Evolutionary conservation across 2,113 vertebrate genomes (phyloP).

Genomic region (Hippocampus comes): DNA sequence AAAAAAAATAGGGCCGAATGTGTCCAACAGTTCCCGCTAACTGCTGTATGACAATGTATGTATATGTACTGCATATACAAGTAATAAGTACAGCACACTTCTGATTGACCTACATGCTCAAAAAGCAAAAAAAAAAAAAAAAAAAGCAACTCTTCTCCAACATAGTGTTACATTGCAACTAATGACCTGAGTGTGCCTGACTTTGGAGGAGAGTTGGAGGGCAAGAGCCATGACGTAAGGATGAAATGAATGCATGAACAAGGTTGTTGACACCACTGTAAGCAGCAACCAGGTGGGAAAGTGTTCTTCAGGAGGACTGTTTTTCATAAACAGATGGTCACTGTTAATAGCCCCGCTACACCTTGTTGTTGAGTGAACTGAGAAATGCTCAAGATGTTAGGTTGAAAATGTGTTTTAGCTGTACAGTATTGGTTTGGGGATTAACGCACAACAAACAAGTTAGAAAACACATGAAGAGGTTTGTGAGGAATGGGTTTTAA

Average conservation of each 20-base stretch:
- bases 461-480: background rate
- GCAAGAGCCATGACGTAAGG: constrained; percentile 44
- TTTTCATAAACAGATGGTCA: constrained; percentile 65
- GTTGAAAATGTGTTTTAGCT: background rate
- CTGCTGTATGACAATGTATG: background rate
- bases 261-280: constrained; percentile 58
- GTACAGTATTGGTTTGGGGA: background rate
- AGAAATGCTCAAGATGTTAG: background rate
- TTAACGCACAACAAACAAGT: background rate
- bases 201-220: constrained; percentile 54
- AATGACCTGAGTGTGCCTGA: constrained; percentile 20
- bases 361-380: constrained; percentile 55
- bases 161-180: constrained; percentile 33
- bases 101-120: background rate
- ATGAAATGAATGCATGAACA: constrained; percentile 49
- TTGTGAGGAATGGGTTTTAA: background rate
- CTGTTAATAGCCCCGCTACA: constrained; percentile 51
- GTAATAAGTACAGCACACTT: background rate
- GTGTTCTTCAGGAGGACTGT: constrained; percentile 34
- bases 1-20: no score
- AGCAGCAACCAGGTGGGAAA: constrained; percentile 61
- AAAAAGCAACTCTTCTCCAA: constrained; percentile 11
- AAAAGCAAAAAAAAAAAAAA: background rate
- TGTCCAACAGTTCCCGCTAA: no score
- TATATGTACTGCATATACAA: background rate